Evolutionary conservation across 2,113 vertebrate species (phyloP), one percentile per base, ranked within the genome.

Genomic region (Megalops atlanticus): DNA sequence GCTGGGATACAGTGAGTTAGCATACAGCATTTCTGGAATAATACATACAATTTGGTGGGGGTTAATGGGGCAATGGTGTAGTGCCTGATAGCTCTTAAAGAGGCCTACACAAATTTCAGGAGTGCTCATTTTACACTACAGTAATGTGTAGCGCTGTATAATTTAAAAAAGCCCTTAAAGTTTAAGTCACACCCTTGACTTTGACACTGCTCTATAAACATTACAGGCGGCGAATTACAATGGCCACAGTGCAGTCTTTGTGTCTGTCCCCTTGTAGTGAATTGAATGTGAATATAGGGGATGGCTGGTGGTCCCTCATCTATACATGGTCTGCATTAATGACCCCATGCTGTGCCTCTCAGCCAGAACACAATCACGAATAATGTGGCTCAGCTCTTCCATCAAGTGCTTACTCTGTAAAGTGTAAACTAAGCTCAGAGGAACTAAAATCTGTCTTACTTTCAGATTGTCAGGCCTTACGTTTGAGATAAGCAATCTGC

Each of bases 401-500:
- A 14, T 35, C 69, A 4, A 38, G 16, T 3, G 21, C 35, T 43
- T 4, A 35, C 54, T 33, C 74, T 43, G 27, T n/a, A 27, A n/a
- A n/a, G 54, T 43, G 27, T n/a, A 38, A 40, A 36, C 54, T 33
- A 45, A 47, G 38, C 35, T 49, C 43, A 16, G 12, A 27, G 21
- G 4, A 36, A 33, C 15, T 3, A 24, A 33, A 52, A 27, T 27
- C 33, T 16, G 31, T 76, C 74, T 74, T 41, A 38, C 74, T 36
- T 27, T 68, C n/a, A 54, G 49, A 47, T 33, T 64, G 38, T 11
- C 36, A 33, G 58, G 68, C 21, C n/a, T 16, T 21, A 41, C 16
- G 2, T 27, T 47, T 76, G 16, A 54, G 36, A 79, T 75, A 47
- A 79, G 72, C 38, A 54, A 74, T 79, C 41, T 80, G 78, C 39